Evolutionary conservation across 2,888 invertebrate genomes (phyloP), one percentile per base, ranked within the genome.

Genomic region (Melieria crassipennis): DNA sequence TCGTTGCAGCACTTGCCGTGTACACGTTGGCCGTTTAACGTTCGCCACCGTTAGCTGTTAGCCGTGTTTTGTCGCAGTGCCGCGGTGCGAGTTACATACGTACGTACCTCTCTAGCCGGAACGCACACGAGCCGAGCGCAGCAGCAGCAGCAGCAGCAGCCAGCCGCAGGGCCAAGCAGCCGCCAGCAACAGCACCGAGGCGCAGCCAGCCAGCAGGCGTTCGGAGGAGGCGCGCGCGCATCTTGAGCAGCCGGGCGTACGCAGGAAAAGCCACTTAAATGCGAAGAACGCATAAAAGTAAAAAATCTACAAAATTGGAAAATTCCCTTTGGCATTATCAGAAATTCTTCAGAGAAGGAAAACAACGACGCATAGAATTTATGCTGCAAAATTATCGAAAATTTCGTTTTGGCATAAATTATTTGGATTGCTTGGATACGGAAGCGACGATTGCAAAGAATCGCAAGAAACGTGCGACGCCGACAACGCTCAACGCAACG

Each of bases 1-100:
- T 84, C 81, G 77, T 85, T 85, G 85, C 85, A 85, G 85, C 82
- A 81, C 80, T 84, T 81, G 81, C 78, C 81, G 82, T 79, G 82
- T 81, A 75, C 30, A 30, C 30, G 30, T 30, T 80, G 30, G 30
- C 30, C 30, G 30, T 30, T 30, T 30, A 30, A 30, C 30, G 30
- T 2, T 30, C 30, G 30, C 79, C 70, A 76, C 16, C 68, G 50
- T 50, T 48, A 13, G 47, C 58, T 30, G 43, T 45, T 60, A 11
- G 57, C 16, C 57, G 16, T n/a, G 42, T 42, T 30, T 42, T 11
- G 43, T n/a, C 11, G 46, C 13, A 45, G 43, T n/a, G 7, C 65
- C 61, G 68, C 62, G 63, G 42, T 64, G 42, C 43, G 4, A 43
- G 46, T 16, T 6, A 47, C 58, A 52, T 57, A 9, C 66, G 67